These are phyloP conservation scores for Scaptomyza cyrtandrae DNA, from an alignment of 2,888 invertebrate genomes.

Conservation along the genomic window DNA sequence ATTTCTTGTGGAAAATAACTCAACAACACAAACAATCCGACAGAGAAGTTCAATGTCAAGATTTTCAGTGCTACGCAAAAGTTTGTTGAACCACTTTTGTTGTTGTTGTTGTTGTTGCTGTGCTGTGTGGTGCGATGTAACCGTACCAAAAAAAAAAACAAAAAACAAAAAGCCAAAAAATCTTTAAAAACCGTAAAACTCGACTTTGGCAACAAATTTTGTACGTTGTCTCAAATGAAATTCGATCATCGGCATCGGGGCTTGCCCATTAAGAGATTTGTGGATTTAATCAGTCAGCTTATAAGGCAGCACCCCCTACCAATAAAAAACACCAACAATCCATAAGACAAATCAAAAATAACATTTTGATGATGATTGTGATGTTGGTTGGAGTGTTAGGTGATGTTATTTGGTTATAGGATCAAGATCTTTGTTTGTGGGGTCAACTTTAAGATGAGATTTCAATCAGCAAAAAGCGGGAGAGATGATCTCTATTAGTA, in stretches of 20 bases:
- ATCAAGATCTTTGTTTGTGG: no score
- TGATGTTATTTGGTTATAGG: background rate
- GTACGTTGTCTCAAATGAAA: constrained; percentile 39
- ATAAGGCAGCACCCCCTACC: constrained; percentile 33
- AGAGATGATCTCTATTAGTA: no score
- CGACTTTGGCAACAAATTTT: constrained; percentile 10
- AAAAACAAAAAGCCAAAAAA: no score
- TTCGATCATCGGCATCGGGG: constrained; percentile 34
- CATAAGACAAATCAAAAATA: background rate
- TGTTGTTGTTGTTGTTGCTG: background rate
- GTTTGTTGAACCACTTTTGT: constrained; percentile 52
- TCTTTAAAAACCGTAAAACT: constrained; percentile 2
- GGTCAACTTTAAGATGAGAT: no score
- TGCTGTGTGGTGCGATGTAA: constrained; percentile 7
- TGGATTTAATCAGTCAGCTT: constrained; percentile 48
- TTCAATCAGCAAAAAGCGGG: no score
- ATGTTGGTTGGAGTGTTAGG: background rate
- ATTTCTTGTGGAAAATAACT: constrained; percentile 24
- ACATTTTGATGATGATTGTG: no score
- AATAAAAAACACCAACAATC: constrained; percentile 38
- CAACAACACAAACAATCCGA: constrained; percentile 18
- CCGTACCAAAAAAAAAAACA: constrained; percentile 9
- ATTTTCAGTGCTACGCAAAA: constrained; percentile 35
- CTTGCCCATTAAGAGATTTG: constrained; percentile 49
- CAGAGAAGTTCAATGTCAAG: constrained; percentile 61